Evolutionary conservation across 1,140 invertebrate species (phyloP), one percentile per base, ranked within the genome.

Genomic region (Medauroidea extradentata): DNA sequence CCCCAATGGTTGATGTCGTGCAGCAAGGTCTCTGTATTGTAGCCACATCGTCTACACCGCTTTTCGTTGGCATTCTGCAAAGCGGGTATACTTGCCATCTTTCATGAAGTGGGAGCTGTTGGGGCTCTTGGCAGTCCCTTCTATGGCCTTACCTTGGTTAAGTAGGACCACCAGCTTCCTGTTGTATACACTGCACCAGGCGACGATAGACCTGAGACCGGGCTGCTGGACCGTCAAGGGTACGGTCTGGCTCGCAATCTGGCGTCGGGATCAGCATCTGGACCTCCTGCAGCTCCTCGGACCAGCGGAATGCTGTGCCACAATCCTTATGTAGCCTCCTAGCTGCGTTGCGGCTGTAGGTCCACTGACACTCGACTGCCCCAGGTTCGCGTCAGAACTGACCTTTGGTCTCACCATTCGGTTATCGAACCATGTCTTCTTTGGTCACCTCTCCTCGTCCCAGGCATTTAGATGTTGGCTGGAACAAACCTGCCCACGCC

Each of bases 1-100:
- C 54, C 50, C 44, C 71, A 75, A 57, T 73, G 69, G 23, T 60
- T 41, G 13, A 73, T 9, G 29, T 71, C 68, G 41, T 74, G 72
- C 2, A 68, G 70, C 1, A 74, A 46, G 2, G 66, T 68, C 21
- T 73, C 67, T 0, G 46, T 1, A 0, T 9, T 14, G 11, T 57
- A 25, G 0, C 65, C 65, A 50, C 71, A 75, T 29, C 58, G 42
- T 13, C 70, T 60, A 50, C 71, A 72, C 2, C 64, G 21, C 38
- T 61, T 68, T 43, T 70, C 65, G 0, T 53, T 59, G 1, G n/a
- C 14, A 76, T 39, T 75, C 71, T 2, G 64, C 61, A 50, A 75
- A 73, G 9, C 68, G 54, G n/a, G 64, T 70, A 53, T 57, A 67
- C 3, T 53, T 55, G 0, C 72, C 72, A 1, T 19, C 59, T 0